Evolutionary conservation across 1,140 invertebrate species (phyloP), one percentile per base, ranked within the genome.

Genomic region (Tenebrio molitor): DNA sequence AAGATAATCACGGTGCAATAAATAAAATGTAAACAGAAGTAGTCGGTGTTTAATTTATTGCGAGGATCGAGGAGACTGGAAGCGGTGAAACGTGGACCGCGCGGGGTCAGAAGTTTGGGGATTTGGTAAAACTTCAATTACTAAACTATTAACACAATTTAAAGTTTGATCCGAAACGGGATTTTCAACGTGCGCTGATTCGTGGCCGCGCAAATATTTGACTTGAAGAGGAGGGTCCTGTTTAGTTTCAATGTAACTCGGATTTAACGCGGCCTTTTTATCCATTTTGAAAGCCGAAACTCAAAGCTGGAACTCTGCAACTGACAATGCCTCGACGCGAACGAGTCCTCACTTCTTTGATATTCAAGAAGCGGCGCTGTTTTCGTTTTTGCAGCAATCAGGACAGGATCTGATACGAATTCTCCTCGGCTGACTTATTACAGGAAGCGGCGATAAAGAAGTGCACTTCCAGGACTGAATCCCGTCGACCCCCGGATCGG

Each of bases 101-200:
- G 29, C n/a, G 15, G 50, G 50, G 50, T 58, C 50, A n/a, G 15
- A 58, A 58, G 50, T 58, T 58, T 58, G 10, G 10, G 50, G 50
- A 58, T 58, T 58, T 58, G 19, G 50, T 29, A 58, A 58, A 58
- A 58, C 50, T 58, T 58, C 50, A 58, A 58, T 58, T 25, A 29
- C 50, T 58, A 58, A 58, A 58, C 50, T 58, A 58, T 58, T 58
- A 58, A 58, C 50, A 58, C 50, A 58, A 58, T 58, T 58, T 58
- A 58, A 58, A 58, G 50, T 58, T 58, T 29, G 10, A 7, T 16
- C 21, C 21, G 23, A 58, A 58, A 29, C 16, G 15, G 50, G 50
- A 15, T 17, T 29, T 29, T 58, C 19, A 53, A 53, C 46, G 29
- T 23, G 46, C 46, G 10, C 0, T 23, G 46, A 53, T 53, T 53